These are phyloP conservation scores for Amphiprion percula DNA, from an alignment of 2,113 vertebrate species.

Conservation along the genomic window DNA sequence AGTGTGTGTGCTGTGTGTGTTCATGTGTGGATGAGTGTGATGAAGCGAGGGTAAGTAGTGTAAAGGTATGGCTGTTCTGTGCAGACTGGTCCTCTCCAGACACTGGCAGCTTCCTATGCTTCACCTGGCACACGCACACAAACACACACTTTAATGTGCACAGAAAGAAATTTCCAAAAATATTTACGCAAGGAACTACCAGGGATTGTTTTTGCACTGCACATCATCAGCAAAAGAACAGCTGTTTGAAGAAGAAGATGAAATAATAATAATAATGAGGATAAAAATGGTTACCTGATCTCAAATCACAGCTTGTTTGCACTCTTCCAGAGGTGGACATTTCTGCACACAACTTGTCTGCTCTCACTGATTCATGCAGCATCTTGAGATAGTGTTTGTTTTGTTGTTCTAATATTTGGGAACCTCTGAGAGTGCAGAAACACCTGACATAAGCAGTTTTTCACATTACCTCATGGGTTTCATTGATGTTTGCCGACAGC, in stretches of 20 bases:
- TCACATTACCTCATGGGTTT: slow-evolving; percentile 20
- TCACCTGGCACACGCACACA: slow-evolving; percentile 30
- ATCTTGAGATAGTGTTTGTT: background rate
- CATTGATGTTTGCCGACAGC: slow-evolving; percentile 27
- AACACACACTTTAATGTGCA: background rate
- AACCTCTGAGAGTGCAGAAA: background rate
- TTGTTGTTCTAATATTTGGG: background rate
- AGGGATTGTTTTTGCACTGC: background rate
- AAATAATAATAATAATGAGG: background rate
- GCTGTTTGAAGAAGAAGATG: background rate
- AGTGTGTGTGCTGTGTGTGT: slow-evolving; percentile 16
- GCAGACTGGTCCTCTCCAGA: slow-evolving; percentile 59
- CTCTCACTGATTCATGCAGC: slow-evolving; percentile 1
- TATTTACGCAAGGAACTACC: no score
- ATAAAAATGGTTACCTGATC: background rate
- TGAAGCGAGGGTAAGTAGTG: slow-evolving; percentile 60
- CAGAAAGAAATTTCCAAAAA: background rate
- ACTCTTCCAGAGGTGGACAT: background rate
- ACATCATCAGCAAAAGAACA: background rate
- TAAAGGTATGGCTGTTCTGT: slow-evolving; percentile 67
- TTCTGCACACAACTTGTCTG: background rate
- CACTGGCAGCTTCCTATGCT: slow-evolving; percentile 38
- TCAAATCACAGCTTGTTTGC: no score
- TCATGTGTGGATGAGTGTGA: slow-evolving; percentile 43
- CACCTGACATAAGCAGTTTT: slow-evolving; percentile 12